These are phyloP conservation scores for Sebastes itinus DNA, from an alignment of 2,797 vertebrate genomes.

Conservation along the genomic window DNA sequence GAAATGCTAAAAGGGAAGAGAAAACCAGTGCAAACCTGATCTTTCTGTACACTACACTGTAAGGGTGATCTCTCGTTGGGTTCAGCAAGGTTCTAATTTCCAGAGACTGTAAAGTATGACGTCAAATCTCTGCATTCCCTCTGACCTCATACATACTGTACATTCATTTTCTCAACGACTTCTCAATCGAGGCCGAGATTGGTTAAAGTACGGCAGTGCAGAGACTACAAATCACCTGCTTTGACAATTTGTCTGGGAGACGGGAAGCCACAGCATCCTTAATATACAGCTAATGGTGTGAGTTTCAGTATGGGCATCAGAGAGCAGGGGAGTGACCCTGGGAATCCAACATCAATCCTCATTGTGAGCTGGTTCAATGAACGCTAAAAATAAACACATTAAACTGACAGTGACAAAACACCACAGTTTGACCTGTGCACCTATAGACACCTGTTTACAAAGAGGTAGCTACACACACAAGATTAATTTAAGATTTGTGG, in stretches of 20 bases:
- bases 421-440: conserved; percentile 10
- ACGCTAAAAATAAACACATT: conserved; percentile 54
- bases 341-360: conserved; percentile 52
- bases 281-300: conserved; percentile 38
- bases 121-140: not conserved
- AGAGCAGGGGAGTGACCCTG: conserved; percentile 27
- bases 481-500: not conserved
- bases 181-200: not conserved
- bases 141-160: not conserved
- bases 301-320: not conserved
- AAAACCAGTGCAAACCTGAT: not conserved
- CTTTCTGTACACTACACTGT: not conserved
- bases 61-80: not conserved
- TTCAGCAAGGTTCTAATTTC: not conserved
- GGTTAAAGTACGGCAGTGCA: not conserved
- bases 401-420: conserved; percentile 18
- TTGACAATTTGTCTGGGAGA: conserved; percentile 6
- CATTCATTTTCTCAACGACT: not conserved
- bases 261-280: conserved; percentile 10
- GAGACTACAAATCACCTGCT: conserved; percentile 31
- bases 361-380: conserved; percentile 37
- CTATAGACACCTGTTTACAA: not conserved
- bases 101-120: not conserved
- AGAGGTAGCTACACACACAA: not conserved
- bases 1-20: not conserved